Conservation (phyloP, 1,140 invertebrate species). For the Lepidurus packardi region DNA sequence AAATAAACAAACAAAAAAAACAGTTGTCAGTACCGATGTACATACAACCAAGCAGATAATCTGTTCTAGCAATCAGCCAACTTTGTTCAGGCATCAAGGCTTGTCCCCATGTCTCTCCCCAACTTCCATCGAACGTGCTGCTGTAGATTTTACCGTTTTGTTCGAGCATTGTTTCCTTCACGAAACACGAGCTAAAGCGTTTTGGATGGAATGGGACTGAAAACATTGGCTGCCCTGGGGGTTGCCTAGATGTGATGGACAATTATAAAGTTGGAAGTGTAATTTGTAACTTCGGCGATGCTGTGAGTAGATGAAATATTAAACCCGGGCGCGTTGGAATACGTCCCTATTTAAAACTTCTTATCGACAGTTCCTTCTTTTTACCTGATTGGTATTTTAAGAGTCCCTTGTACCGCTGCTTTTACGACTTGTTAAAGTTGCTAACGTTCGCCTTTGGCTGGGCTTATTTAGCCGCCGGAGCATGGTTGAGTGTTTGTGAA, state of each 20-base stretch:
- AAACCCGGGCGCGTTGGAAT: no score
- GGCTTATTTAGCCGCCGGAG: neutral
- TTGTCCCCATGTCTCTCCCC: neutral
- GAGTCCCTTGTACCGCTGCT: neutral
- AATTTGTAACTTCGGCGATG: no score
- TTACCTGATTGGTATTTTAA: neutral
- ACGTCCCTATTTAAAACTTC: neutral
- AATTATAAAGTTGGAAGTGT: neutral
- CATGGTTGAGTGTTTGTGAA: neutral
- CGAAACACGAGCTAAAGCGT: no score
- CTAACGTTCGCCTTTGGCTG: neutral
- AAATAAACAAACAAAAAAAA: no score
- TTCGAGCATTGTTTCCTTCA: no score
- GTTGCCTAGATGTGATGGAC: neutral
- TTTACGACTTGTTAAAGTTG: neutral
- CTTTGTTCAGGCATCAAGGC: neutral
- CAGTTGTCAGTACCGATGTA: neutral
- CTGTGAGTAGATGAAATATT: no score
- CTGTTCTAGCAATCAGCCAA: neutral
- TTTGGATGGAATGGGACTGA: no score
- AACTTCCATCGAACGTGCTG: neutral
- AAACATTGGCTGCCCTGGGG: no score
- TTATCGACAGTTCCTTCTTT: neutral
- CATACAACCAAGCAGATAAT: neutral
- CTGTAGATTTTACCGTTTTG: no score